phyloP scores from a whole-genome alignment of 2,888 invertebrate genomes.

The Pherbina coryleti region DNA sequence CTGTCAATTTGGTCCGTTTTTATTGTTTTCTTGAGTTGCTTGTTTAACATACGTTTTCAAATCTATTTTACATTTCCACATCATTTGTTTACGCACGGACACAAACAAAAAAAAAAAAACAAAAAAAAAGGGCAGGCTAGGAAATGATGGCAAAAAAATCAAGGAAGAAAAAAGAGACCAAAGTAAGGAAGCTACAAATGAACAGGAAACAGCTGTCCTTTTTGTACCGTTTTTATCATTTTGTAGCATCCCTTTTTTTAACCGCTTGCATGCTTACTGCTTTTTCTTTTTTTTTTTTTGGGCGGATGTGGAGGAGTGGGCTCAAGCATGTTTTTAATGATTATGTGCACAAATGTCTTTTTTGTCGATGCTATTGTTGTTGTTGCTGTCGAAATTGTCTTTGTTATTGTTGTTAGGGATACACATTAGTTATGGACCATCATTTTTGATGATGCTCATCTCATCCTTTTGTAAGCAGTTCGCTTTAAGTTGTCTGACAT shows the following conservation, averaged over 20 bases:
- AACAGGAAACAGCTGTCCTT: constrained; percentile 33
- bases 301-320: constrained; percentile 16
- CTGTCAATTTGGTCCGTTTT: no score
- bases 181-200: neutral
- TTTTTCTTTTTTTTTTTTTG: neutral
- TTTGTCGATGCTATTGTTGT: constrained; percentile 19
- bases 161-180: neutral
- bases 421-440: constrained; percentile 14
- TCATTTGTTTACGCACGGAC: constrained; percentile 57
- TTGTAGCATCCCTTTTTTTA: constrained; percentile 35
- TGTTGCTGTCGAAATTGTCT: neutral
- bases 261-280: neutral
- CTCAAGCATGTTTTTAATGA: neutral
- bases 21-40: neutral
- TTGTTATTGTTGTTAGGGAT: constrained; percentile 14
- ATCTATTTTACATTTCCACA: constrained; percentile 66
- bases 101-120: neutral
- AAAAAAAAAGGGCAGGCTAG: neutral
- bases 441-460: constrained; percentile 13
- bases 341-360: constrained; percentile 3
- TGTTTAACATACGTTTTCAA: constrained; percentile 43
- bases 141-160: neutral
- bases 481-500: no score
- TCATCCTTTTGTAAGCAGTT: no score
- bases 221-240: constrained; percentile 39